Evolutionary conservation across 2,888 invertebrate species (phyloP), one percentile per base, ranked within the genome.

Genomic region (Papilio demoleus): DNA sequence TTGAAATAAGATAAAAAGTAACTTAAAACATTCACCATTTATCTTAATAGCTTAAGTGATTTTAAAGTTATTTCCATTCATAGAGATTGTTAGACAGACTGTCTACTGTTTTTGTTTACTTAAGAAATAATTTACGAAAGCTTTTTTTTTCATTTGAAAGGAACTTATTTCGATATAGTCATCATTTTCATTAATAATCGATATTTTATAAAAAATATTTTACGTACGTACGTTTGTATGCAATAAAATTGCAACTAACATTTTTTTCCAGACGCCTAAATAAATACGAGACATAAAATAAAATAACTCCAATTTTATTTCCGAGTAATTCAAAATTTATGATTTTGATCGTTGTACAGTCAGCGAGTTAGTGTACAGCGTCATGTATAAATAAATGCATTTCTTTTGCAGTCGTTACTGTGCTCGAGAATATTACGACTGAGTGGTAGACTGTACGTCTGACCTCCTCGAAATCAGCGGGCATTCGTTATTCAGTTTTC

Each of bases 401-500:
- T 6, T 1, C n/a, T 27, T 27, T n/a, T 53, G n/a, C n/a, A 53
- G 53, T 53, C 27, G 53, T 53, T 53, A 24, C 53, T 53, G 47
- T 34, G 19, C 27, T 31, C 22, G 5, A 24, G 22, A 9, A 12
- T 36, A 17, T 45, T 40, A 40, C 40, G 5, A 6, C 59, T 47
- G 50, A 38, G 59, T 22, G 68, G 64, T 27, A 5, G 59, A 17
- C 19, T 68, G 65, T 65, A 65, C 53, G 22, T 40, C 50, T 45
- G 65, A 61, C 61, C 65, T 61, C 60, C 31, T 60, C 59, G 60
- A 50, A 65, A 65, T 65, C 69, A 38, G 61, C 53, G 60, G 65
- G 59, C 50, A 60, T 42, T 58, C 58, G 58, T 47, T 68, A 47
- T 60, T 53, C 69, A 56, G 60, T 65, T 69, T 69, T 65, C 69